Evolutionary conservation across 2,797 vertebrate genomes (phyloP), one percentile per base, ranked within the genome.

Genomic region (Tangara arthus): DNA sequence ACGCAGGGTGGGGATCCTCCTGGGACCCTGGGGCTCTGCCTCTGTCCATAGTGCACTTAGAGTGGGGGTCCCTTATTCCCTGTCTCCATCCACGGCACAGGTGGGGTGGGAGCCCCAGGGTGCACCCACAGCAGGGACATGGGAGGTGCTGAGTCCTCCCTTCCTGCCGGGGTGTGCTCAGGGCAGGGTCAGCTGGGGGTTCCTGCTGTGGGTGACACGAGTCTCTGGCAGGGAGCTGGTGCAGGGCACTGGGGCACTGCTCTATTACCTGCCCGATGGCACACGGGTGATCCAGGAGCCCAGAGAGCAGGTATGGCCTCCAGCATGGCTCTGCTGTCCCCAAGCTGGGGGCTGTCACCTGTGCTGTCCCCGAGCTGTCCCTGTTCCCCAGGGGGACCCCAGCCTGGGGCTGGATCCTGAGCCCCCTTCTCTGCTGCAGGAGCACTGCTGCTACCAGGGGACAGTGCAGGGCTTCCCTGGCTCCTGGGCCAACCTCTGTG

Each of bases 361-460:
- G 41, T 41, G 41, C 41, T 18, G 41, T 17, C 16, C 16, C 16
- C 41, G 17, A 11, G 42, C 37, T 4, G 1, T 22, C 47, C 71
- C 63, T 1, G 0, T 26, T 18, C 55, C 42, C 55, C 9, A 2
- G 15, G 42, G 39, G 21, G 21, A 14, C 47, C 17, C 35, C 28
- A 18, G 9, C 11, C 16, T 3, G 12, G 32, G 32, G 16, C n/a
- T 78, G 35, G 8, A 26, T 35, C 39, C 39, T 61, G 21, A 64
- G 15, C 6, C 18, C 5, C 30, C 11, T 34, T 84, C 66, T 92
- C 41, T 86, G 34, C 93, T 75, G 5, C 92, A 99, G 99, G 97
- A 95, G 28, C 98, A 98, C 77, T 99, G 99, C 96, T 99, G 98
- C 95, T 99, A 99, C 90, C 98, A 97, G 11, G 99, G 99, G 27